Evolutionary conservation across 2,888 invertebrate species (phyloP).

Genomic region (Gerris lacustris): DNA sequence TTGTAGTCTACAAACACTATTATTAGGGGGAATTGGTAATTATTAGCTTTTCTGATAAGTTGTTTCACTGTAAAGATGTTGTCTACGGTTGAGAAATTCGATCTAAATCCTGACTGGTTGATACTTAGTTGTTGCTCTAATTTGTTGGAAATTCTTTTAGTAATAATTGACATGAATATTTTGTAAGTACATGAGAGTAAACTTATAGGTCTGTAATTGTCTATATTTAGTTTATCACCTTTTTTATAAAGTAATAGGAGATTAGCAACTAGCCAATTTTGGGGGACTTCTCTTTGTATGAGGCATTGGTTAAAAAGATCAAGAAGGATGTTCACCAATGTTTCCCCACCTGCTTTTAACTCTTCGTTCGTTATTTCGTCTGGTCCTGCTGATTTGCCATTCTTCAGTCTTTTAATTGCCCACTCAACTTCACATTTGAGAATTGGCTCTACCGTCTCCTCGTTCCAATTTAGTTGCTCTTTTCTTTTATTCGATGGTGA

Average conservation of each 20-base stretch:
- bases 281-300: not conserved
- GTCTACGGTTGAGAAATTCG: slow-evolving; percentile 5
- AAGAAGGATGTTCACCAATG: not conserved
- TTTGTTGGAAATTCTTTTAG: not conserved
- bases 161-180: not conserved
- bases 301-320: not conserved
- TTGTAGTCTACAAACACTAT: not conserved
- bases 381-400: slow-evolving; percentile 1
- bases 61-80: slow-evolving; percentile 8
- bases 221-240: slow-evolving; percentile 9
- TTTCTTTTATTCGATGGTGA: not conserved
- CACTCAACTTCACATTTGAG: slow-evolving; percentile 2
- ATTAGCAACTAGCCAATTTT: slow-evolving; percentile 3
- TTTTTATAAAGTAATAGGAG: slow-evolving; percentile 6
- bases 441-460: not conserved
- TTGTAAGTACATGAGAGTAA: not conserved
- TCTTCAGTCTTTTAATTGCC: slow-evolving; percentile 6
- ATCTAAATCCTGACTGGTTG: slow-evolving; percentile 6
- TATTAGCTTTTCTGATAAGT: slow-evolving; percentile 4
- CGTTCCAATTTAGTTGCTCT: not conserved
- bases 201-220: slow-evolving; percentile 8
- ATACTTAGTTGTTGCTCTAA: not conserved
- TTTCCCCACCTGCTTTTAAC: slow-evolving; percentile 7
- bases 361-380: slow-evolving; percentile 9
- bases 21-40: slow-evolving; percentile 6